Evolutionary conservation across 2,113 vertebrate species (phyloP).

Genomic region (Amphilophus citrinellus): DNA sequence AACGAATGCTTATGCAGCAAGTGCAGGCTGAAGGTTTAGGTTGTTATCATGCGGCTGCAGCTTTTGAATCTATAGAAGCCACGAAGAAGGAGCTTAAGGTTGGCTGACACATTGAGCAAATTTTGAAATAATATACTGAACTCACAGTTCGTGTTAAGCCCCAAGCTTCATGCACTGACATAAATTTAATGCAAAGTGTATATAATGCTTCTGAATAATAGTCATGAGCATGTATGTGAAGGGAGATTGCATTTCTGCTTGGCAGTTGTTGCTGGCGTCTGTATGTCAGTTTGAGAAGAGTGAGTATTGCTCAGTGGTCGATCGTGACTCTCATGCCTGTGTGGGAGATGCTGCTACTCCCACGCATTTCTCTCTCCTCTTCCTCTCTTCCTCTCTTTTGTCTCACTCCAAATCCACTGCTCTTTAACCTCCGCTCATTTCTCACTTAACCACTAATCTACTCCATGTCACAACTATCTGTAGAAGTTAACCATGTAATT

Average conservation of each 20-base stretch:
- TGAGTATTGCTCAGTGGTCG: conserved; percentile 22
- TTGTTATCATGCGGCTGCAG: conserved; percentile 31
- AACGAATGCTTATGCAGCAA: conserved; percentile 1
- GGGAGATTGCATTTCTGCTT: conserved; percentile 9
- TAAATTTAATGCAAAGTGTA: background rate
- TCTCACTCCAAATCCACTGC: conserved; percentile 34
- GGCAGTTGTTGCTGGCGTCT: conserved; percentile 19
- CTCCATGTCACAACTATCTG: background rate
- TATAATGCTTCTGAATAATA: background rate
- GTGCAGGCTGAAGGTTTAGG: background rate
- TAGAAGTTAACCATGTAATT: background rate
- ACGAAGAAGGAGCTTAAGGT: conserved; percentile 15
- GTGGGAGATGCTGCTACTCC: conserved; percentile 57
- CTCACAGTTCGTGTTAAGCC: background rate
- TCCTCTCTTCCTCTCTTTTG: background rate
- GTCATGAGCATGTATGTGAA: background rate
- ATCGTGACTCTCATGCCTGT: conserved; percentile 58
- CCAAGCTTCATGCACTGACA: background rate
- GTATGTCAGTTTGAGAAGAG: conserved; percentile 39
- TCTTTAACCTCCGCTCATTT: conserved; percentile 53
- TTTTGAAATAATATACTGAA: conserved; percentile 8
- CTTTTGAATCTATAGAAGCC: conserved; percentile 3
- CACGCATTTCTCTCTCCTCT: conserved; percentile 30
- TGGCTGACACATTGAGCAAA: background rate
- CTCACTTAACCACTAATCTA: conserved; percentile 29